Base-by-base conservation (phyloP, 2,888 invertebrate species). In the Cheilosia variabilis region DNA sequence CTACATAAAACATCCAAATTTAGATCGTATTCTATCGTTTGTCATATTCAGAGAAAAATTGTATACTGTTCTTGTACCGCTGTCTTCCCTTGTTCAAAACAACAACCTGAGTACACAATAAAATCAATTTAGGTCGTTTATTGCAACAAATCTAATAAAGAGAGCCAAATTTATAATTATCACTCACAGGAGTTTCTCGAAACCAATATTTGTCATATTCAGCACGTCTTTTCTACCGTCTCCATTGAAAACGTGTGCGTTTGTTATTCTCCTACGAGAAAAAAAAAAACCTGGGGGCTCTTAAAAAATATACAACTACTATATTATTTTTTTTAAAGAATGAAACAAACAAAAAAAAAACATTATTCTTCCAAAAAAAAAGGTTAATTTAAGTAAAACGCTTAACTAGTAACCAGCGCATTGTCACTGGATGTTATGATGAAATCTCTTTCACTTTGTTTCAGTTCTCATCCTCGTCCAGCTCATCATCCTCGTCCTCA, bases 341-440 rank as follows among this genome's bases (percentile, higher is more conserved):
- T 15, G 43, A 65, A 66, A 75, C 53, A 69, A 75, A 58, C 34
- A 41, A 57, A 75, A 73, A 63, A 60, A 78, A 72, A 43, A 78
- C 37, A 63, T 58, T 79, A 41, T 47, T 75, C n/a, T 19, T 7
- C 17, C 17, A 47, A 76, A 66, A 76, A 53, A 66, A 76, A 62
- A 50, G 62, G 84, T 84, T 84, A 75, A 68, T 86, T 86, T 86
- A 86, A 86, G 86, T 86, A 86, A 86, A 86, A 76, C 24, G 50
- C 66, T 75, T 76, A 86, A 76, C 76, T 80, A 80, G 47, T 66
- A 45, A 27, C 34, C 78, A 57, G 37, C 45, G 50, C 19, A 19
- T 5, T 34, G 24, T 34, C 53, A 45, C 31, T 55, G 50, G 41
- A 43, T 53, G 31, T 47, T 24, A 60, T 69, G 10, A 55, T 65